Evolutionary conservation across 2,113 vertebrate species (phyloP).

Genomic region (Trematomus loennbergii): DNA sequence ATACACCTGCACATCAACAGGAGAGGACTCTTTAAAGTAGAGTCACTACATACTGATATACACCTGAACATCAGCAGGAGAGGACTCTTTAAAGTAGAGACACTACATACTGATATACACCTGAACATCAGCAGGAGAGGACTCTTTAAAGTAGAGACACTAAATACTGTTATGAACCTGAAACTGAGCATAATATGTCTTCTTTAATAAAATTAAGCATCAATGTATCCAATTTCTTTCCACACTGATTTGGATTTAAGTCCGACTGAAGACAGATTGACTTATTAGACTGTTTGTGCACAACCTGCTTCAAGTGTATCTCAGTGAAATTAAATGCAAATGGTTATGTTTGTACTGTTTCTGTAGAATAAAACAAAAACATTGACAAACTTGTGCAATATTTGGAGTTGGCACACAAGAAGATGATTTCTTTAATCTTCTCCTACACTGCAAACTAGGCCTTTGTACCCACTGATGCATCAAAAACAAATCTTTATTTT

Average conservation of each 20-base stretch:
- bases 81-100: too few species aligned
- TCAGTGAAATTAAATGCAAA: not conserved
- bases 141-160: too few species aligned
- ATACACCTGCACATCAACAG: too few species aligned
- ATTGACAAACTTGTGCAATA: too few species aligned
- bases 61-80: too few species aligned
- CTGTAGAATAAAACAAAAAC: conserved; percentile 8
- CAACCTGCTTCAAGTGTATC: not conserved
- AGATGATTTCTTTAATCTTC: conserved; percentile 4
- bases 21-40: too few species aligned
- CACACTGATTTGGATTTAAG: not conserved
- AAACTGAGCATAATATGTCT: too few species aligned
- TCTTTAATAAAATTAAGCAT: too few species aligned
- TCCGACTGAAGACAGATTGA: not conserved
- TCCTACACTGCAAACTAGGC: not conserved
- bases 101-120: too few species aligned
- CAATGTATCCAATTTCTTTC: not conserved
- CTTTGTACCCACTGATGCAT: not conserved
- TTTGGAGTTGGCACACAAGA: not conserved
- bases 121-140: too few species aligned
- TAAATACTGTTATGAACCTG: too few species aligned
- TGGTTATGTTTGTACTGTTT: conserved; percentile 8
- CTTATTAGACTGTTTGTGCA: not conserved
- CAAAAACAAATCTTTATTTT: not conserved
- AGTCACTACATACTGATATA: too few species aligned